Evolutionary conservation across 2,113 vertebrate species (phyloP).

Genomic region (Percina caprodes): DNA sequence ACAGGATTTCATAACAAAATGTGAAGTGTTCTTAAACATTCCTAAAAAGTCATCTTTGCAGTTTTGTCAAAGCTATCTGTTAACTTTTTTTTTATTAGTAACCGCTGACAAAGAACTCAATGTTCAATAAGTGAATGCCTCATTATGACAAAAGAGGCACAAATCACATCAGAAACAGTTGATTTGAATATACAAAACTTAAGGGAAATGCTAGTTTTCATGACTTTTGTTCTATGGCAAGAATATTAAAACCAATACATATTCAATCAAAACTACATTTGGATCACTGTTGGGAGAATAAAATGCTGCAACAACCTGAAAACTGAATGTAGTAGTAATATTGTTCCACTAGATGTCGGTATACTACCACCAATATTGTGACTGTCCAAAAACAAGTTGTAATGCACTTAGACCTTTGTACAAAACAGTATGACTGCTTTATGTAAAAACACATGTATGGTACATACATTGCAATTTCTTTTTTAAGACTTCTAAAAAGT

Average conservation of each 20-base stretch:
- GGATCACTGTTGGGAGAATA: not conserved
- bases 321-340: not conserved
- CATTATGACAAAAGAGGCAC: not conserved
- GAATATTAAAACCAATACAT: not conserved
- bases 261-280: not conserved
- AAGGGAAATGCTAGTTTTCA: not conserved
- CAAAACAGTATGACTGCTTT: not conserved
- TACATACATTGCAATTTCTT: not conserved
- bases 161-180: not conserved
- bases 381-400: not conserved
- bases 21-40: not conserved
- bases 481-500: not conserved
- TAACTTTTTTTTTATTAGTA: not conserved
- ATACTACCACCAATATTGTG: not conserved
- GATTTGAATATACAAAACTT: not conserved
- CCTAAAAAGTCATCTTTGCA: not conserved
- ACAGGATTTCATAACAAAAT: not conserved
- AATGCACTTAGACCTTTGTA: no score
- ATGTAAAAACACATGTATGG: not conserved
- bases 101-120: not conserved
- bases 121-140: not conserved
- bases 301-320: not conserved
- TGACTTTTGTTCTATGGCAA: not conserved
- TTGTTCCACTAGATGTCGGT: slow-evolving; percentile 59
- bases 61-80: not conserved